Evolutionary conservation across 2,888 invertebrate species (phyloP).

Genomic region (Cantharis flavilabris): DNA sequence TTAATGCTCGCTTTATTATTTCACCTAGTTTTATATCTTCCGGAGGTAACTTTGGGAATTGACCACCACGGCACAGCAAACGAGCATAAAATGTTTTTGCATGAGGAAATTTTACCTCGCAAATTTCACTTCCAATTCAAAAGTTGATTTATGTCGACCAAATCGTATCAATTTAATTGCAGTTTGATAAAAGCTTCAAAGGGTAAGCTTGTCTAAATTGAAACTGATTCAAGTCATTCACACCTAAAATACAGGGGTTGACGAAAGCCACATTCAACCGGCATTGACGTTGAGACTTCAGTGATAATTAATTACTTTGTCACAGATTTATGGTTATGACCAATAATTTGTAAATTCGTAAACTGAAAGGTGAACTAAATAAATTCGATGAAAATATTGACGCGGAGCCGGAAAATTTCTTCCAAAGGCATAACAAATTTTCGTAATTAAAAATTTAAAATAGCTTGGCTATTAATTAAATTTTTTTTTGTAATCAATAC

Average conservation of each 20-base stretch:
- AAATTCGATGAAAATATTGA: constrained; percentile 33
- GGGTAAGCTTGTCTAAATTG: background rate
- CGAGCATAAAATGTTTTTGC: background rate
- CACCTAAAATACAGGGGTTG: background rate
- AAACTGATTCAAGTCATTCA: background rate
- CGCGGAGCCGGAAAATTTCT: background rate
- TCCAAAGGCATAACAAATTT: background rate
- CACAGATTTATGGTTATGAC: constrained; percentile 38
- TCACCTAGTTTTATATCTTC: background rate
- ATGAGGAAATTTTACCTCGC: background rate
- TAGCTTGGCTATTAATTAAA: background rate
- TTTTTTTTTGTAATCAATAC: background rate
- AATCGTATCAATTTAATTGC: background rate
- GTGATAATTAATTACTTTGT: constrained; percentile 40
- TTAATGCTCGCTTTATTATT: background rate
- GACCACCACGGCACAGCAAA: background rate
- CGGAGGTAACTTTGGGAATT: background rate
- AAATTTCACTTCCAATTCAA: background rate
- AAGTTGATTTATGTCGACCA: background rate
- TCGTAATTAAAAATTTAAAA: background rate
- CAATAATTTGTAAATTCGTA: constrained; percentile 40
- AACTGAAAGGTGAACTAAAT: constrained; percentile 38
- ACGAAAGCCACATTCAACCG: constrained; percentile 9
- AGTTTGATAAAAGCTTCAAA: background rate
- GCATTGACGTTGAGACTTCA: constrained; percentile 38